Conservation (phyloP, 2,797 vertebrate species). For the Helicolenus hilgendorfi region DNA sequence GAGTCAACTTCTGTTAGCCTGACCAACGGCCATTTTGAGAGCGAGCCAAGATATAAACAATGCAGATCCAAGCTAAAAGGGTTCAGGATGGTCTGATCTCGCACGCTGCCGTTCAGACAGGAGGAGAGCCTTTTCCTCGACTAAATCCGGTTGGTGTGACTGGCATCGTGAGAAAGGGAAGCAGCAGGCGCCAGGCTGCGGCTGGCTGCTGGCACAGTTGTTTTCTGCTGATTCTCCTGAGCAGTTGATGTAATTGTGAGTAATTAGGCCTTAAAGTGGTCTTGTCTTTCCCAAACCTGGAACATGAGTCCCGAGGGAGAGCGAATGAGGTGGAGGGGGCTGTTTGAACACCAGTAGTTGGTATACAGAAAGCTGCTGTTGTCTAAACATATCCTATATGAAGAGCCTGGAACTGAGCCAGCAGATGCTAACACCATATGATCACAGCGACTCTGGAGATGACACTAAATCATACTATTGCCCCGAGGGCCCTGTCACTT, state of each 20-base stretch:
- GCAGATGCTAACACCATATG: constrained; percentile 66
- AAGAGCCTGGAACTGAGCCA: constrained; percentile 33
- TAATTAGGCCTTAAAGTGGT: constrained; percentile 83
- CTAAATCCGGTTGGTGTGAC: constrained; percentile 25
- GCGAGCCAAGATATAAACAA: constrained; percentile 49
- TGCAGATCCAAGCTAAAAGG: constrained; percentile 4
- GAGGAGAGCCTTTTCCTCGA: background rate
- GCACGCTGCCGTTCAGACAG: background rate
- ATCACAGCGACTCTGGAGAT: constrained; percentile 41
- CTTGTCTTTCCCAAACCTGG: constrained; percentile 76
- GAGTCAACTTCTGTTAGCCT: constrained; percentile 63
- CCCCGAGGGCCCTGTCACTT: constrained; percentile 2
- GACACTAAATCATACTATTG: constrained; percentile 41
- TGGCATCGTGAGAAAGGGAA: constrained; percentile 23
- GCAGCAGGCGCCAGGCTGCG: constrained; percentile 50
- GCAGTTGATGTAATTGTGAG: constrained; percentile 79
- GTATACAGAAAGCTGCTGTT: constrained; percentile 28
- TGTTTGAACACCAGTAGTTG: constrained; percentile 32
- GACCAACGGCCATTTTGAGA: constrained; percentile 68
- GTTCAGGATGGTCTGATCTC: background rate
- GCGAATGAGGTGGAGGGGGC: background rate
- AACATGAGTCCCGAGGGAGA: constrained; percentile 65
- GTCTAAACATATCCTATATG: constrained; percentile 49
- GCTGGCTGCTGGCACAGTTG: constrained; percentile 68
- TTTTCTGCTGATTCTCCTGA: constrained; percentile 75